Base-by-base conservation (phyloP, 2,888 invertebrate species). In the Athrips mouffetella region DNA sequence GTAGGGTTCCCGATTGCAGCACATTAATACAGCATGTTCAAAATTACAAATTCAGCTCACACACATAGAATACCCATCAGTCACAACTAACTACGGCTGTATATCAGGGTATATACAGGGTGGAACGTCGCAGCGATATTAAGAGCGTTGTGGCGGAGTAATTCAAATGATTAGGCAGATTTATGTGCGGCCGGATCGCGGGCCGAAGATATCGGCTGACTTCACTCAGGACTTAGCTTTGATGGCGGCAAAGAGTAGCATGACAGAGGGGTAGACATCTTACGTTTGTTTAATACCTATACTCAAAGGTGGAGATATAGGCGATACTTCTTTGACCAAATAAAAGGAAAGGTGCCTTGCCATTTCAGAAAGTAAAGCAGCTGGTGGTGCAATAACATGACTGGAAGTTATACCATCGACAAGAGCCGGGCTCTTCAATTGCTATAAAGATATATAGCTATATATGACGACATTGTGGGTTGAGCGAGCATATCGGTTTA, bases 111-210 rank as follows among this genome's bases (percentile, higher is more conserved):
- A 15, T 15, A 23, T 30, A 44, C 20, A 30, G 20, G 20, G n/a
- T 11, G 31, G 11, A 45, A 37, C 30, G 48, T 56, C 58, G 55
- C 57, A 58, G 50, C 50, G 58, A 59, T 66, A 68, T 68, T 69
- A 66, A 62, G 67, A 60, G 64, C 55, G 55, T 55, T 58, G 58
- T 45, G 64, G 58, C 58, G 68, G 62, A 67, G 75, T 75, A 78
- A 76, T 72, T 80, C 77, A 76, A 76, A 77, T 79, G 76, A 78
- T 80, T 79, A 80, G 67, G 68, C 64, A 73, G 78, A 79, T 80
- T 79, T 80, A 79, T 76, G 67, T 59, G 63, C 56, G 63, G 21
- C 31, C 10, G 44, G 44, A 31, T 44, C 16, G 45, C 25, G 35
- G 25, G 10, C 35, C 45, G 35, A 35, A 42, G 58, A 57, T 59